Evolutionary conservation across 2,888 invertebrate genomes (phyloP).

Genomic region (Drosophila colorata): DNA sequence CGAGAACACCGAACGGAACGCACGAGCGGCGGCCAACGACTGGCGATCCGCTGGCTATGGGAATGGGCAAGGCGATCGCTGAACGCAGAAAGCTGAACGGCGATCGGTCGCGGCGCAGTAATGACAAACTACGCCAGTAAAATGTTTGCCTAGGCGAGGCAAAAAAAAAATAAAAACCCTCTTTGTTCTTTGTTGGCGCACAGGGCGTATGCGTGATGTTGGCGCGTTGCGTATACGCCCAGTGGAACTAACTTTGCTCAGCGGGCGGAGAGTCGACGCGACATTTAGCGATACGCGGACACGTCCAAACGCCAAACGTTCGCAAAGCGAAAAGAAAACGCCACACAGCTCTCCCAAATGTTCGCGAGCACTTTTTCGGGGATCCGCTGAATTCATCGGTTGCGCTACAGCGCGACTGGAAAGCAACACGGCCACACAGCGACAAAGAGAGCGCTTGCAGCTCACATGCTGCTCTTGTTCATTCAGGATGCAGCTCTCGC

Average conservation of each 20-base stretch:
- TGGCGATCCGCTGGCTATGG: constrained; percentile 41
- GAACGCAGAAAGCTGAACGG: constrained; percentile 7
- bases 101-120: constrained; percentile 32
- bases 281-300: constrained; percentile 71
- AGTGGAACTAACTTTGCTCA: constrained; percentile 63
- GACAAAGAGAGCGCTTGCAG: constrained; percentile 7
- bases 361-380: constrained; percentile 39
- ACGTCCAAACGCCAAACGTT: constrained; percentile 79
- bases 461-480: not conserved
- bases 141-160: constrained; percentile 19
- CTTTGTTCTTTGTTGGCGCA: not conserved
- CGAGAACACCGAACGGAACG: constrained; percentile 67
- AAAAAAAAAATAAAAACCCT: not conserved
- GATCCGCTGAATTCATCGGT: constrained; percentile 66
- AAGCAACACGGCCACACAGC: constrained; percentile 58
- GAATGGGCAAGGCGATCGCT: constrained; percentile 20
- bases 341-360: constrained; percentile 30
- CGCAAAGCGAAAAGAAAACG: constrained; percentile 77
- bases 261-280: constrained; percentile 54
- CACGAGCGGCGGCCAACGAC: constrained; percentile 74
- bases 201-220: constrained; percentile 38
- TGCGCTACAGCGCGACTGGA: constrained; percentile 49
- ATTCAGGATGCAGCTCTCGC: constrained; percentile 12
- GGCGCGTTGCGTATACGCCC: constrained; percentile 63
- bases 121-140: constrained; percentile 30